Evolutionary conservation across 2,888 invertebrate genomes (phyloP).

Genomic region (Parapristionchus giblindavisi): DNA sequence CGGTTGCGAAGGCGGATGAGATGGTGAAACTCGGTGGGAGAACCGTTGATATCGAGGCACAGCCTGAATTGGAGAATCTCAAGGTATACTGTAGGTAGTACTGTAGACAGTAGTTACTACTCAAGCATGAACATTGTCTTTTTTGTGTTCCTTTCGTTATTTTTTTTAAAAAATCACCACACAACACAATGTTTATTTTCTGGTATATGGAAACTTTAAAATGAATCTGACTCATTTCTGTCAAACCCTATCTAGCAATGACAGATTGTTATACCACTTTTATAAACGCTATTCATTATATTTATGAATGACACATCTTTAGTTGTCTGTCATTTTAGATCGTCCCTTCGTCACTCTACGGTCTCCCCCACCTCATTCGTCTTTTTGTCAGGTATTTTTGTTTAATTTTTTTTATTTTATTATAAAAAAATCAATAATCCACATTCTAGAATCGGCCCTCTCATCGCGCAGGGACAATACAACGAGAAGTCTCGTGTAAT

Average conservation of each 20-base stretch:
- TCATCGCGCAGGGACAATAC: slow-evolving; percentile 1
- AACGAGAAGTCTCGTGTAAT: not conserved
- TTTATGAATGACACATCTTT: no score
- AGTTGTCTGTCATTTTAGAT: slow-evolving; percentile 13
- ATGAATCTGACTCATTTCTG: no score
- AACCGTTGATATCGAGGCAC: not conserved
- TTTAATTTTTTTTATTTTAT: not conserved
- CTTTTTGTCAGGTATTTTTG: slow-evolving; percentile 26
- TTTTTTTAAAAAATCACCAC: no score
- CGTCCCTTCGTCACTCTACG: slow-evolving; percentile 23
- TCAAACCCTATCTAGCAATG: no score
- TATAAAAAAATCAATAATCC: not conserved
- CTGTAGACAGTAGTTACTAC: not conserved
- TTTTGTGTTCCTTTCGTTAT: no score
- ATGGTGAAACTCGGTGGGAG: not conserved
- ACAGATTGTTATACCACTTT: no score
- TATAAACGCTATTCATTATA: no score
- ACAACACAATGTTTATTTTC: no score
- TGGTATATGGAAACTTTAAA: no score
- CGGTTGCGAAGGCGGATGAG: not conserved
- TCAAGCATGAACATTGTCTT: no score
- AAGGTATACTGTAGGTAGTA: slow-evolving; percentile 6
- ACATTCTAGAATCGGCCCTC: slow-evolving; percentile 4
- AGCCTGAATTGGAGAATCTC: slow-evolving; percentile 30
- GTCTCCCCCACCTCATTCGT: slow-evolving; percentile 13